These are phyloP conservation scores for Orussus abietinus DNA, from an alignment of 1,140 invertebrate genomes.

Conservation along the genomic window DNA sequence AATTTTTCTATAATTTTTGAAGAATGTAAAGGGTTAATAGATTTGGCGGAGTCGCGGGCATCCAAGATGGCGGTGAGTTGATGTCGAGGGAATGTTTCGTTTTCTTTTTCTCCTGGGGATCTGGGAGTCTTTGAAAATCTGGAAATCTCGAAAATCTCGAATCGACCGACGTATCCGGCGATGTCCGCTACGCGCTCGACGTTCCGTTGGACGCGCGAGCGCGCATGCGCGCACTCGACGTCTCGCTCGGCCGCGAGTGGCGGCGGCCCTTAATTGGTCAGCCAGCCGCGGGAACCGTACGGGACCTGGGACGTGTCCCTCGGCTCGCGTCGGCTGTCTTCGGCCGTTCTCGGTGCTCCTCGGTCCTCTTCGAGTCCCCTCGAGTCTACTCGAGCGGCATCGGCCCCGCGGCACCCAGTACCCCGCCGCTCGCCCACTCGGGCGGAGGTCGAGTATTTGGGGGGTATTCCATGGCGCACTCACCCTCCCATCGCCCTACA, in stretches of 20 bases:
- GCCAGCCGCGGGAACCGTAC: conserved; percentile 36
- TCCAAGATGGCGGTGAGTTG: conserved; percentile 8
- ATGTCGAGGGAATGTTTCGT: conserved; percentile 17
- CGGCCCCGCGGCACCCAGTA: no score
- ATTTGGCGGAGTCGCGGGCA: conserved; percentile 2
- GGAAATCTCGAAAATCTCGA: conserved; percentile 26
- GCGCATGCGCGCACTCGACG: conserved; percentile 4
- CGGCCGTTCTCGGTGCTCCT: conserved; percentile 2
- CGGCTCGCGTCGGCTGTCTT: conserved; percentile 3
- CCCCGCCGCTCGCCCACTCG: not conserved
- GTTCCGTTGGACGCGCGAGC: conserved; percentile 16
- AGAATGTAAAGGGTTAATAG: conserved; percentile 6
- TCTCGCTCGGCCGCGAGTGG: conserved; percentile 10
- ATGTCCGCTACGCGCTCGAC: conserved; percentile 5
- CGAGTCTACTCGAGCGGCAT: no score
- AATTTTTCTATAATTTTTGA: conserved; percentile 2
- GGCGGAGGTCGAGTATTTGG: not conserved
- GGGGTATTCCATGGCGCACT: not conserved
- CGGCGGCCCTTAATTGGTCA: conserved; percentile 42
- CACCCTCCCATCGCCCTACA: not conserved
- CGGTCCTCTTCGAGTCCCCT: not conserved
- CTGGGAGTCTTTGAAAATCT: no score
- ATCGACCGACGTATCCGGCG: conserved; percentile 15
- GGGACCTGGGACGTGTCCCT: conserved; percentile 37
- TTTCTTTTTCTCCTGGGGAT: no score